Evolutionary conservation across 2,797 vertebrate genomes (phyloP), one percentile per base, ranked within the genome.

Genomic region (Falco columbarius): DNA sequence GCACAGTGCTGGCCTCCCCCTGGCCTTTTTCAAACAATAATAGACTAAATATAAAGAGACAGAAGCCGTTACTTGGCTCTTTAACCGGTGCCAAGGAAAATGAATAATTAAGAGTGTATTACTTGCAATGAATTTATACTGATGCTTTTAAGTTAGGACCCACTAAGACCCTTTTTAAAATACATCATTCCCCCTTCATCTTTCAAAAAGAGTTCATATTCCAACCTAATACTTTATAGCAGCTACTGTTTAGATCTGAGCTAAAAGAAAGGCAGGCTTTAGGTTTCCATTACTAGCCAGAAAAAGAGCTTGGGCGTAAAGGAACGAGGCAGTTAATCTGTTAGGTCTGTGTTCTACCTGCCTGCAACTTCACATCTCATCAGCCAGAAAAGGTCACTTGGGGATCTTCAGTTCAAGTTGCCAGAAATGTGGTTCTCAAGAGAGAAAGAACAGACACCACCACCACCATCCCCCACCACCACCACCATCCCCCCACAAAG

Each of bases 41-140:
- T 96, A 98, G 95, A 97, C 98, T 96, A 98, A 98, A 98, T 98
- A 96, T 74, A 97, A 98, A 98, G 98, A 97, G 98, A 98, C 98
- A 98, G 98, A 96, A 97, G 96, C 96, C 36, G 86, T 98, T 98
- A 93, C 95, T 97, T 38, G 90, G 75, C 89, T 98, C 94, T 97
- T 98, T 97, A 97, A 95, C 91, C 7, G 7, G 93, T 97, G 98
- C 98, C 98, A 98, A 98, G 91, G 93, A 98, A 98, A 98, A 98
- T 98, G 97, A 98, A 98, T 98, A 98, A 98, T 98, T 98, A 98
- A 97, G 97, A 97, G 96, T 59, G 42, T 90, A 97, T 98, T 97
- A 97, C 96, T 98, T 95, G 96, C 97, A 97, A 95, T 96, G 97
- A 97, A 97, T 97, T 97, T 96, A 97, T 95, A 94, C 89, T 73